Evolutionary conservation across 1,140 invertebrate species (phyloP), one percentile per base, ranked within the genome.

Genomic region (Acromyrmex charruanus): DNA sequence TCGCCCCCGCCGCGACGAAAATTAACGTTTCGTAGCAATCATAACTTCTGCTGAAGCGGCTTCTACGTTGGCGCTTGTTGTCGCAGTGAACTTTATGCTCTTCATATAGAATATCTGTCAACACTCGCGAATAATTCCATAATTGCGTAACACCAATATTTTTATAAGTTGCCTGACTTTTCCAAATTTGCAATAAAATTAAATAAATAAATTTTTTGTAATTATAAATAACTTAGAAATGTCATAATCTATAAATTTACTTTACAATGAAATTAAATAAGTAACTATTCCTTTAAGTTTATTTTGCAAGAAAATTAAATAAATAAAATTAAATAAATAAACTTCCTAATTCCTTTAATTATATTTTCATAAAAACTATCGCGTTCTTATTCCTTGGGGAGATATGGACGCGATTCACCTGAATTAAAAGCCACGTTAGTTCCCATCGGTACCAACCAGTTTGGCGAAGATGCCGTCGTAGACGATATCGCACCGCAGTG

Each of bases 401-500:
- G 28, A 39, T 35, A 35, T 25, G 4, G 10, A 21, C 25, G 28
- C 25, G 12, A 53, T 61, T 77, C 59, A 44, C 61, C 39, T 74
- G 88, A 86, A 89, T 89, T 89, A 89, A 86, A 61, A 31, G 74
- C 28, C 53, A 55, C 71, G 35, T 65, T 51, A 35, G 16, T 84
- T 61, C 85, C 88, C 89, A 87, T 59, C 31, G 88, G 85, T 79
- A 87, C 59, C 77, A 7, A 87, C 59, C 77, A 7, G 53, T 44
- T 61, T 18, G 21, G 14, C 84, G 44, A 53, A 89, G 81, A 89
- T 65, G 75, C 59, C 59, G 65, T 82, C 87, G 80, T 58, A 80
- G 77, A 63, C 88, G 87, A 71, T 55, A 86, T 90, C 77, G 69
- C 86, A 81, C 65, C 87, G 79, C 86, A 71, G 75, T 49, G 88